phyloP scores from a whole-genome alignment of 1,140 invertebrate species.

The Ips typographus region DNA sequence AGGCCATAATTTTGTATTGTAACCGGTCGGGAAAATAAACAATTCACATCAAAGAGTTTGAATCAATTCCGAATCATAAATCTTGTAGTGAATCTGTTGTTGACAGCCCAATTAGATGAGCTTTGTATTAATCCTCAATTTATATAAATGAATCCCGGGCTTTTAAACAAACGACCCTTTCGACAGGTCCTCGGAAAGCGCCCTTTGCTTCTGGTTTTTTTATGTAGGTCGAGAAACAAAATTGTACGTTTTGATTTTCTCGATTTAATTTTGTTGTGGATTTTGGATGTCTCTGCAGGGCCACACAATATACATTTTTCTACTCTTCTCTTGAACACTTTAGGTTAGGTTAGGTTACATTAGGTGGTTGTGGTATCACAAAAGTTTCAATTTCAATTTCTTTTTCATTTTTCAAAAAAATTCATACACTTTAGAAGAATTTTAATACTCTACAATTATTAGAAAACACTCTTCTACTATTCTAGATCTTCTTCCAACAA shows the following conservation, averaged over 20 bases:
- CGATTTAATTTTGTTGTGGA: not conserved
- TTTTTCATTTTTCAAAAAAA: no score
- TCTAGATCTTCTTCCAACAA: no score
- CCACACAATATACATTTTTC: no score
- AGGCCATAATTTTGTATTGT: slow-evolving; percentile 11
- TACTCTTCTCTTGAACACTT: no score
- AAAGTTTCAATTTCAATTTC: no score
- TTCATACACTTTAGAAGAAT: no score
- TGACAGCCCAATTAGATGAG: slow-evolving; percentile 23
- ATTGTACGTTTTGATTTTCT: not conserved
- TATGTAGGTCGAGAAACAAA: not conserved
- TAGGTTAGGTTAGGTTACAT: no score
- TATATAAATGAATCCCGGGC: slow-evolving; percentile 14
- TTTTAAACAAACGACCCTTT: not conserved
- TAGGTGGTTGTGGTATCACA: no score
- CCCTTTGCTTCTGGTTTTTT: not conserved
- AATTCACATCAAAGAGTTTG: slow-evolving; percentile 22
- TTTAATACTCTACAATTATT: no score
- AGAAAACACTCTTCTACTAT: no score
- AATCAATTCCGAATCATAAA: slow-evolving; percentile 20
- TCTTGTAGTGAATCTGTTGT: slow-evolving; percentile 17
- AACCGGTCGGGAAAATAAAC: slow-evolving; percentile 7
- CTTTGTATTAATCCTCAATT: slow-evolving; percentile 17
- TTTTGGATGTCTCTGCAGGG: no score
- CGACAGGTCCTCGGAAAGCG: not conserved